Percentiles rank a stretch among this genome's conserved stretches.
Conservation (phyloP, 1,140 invertebrate genomes). For the Agrilus planipennis region DNA sequence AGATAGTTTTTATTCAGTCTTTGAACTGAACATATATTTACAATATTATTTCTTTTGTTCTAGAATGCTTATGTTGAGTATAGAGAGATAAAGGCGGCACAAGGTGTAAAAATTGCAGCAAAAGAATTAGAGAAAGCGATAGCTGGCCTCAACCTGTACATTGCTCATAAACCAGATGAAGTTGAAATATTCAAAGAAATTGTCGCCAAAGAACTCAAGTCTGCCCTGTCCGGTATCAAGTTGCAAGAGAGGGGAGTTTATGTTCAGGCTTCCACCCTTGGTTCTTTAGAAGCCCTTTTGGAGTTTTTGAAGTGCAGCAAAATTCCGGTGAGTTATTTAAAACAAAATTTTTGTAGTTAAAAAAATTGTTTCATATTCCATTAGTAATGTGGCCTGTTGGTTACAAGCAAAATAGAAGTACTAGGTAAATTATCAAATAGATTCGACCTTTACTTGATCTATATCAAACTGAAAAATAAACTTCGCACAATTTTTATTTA, state of each 20-base stretch:
- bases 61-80: constrained; percentile 92
- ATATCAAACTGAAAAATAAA: no score
- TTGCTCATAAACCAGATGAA: constrained; percentile 90
- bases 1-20: no score
- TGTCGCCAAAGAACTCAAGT: constrained; percentile 64
- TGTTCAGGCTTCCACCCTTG: constrained; percentile 97
- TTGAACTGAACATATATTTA: no score
- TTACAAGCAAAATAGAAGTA: no score
- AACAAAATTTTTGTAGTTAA: no score
- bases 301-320: constrained; percentile 91
- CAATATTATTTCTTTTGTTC: constrained; percentile 21
- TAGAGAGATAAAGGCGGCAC: constrained; percentile 90
- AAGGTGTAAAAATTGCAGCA: constrained; percentile 96
- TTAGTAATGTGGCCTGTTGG: no score
- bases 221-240: constrained; percentile 85
- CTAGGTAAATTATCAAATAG: no score
- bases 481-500: no score
- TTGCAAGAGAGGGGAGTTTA: constrained; percentile 88
- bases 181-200: constrained; percentile 64
- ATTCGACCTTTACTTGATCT: no score
- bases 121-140: constrained; percentile 98
- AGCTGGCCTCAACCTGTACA: constrained; percentile 77
- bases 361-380: no score
- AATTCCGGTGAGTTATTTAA: constrained; percentile 91
- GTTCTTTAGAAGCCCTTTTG: constrained; percentile 92